A percentile compares a stretch with the other conserved stretches of the same genome.
Evolutionary conservation across 2,113 vertebrate genomes (phyloP).

Genomic region (Pterocles orientalis): DNA sequence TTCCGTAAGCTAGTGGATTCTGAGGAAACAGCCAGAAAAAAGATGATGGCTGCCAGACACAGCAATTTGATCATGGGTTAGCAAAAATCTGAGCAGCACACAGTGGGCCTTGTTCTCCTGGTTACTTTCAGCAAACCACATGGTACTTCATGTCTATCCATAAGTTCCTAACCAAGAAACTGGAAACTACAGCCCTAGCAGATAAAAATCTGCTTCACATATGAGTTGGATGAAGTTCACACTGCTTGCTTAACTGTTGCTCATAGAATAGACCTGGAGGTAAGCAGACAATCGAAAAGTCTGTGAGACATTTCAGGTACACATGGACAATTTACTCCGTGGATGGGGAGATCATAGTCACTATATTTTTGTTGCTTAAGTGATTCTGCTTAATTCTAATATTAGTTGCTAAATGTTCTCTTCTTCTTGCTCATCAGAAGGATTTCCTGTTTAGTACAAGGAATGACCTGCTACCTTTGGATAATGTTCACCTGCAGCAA

Average conservation of each 20-base stretch:
- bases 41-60: neutral
- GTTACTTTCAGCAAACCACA: neutral
- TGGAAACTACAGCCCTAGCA: neutral
- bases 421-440: neutral
- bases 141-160: neutral
- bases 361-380: neutral
- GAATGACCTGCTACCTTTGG: neutral
- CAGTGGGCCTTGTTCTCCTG: neutral
- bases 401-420: neutral
- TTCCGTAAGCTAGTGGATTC: neutral
- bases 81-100: neutral
- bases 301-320: neutral
- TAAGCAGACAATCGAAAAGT: neutral
- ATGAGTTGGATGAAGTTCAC: neutral
- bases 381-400: neutral
- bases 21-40: neutral
- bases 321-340: neutral
- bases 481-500: neutral
- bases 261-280: neutral
- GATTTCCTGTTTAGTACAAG: neutral
- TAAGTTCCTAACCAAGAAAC: neutral
- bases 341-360: neutral
- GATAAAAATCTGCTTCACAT: neutral
- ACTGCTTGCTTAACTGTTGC: neutral
- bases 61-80: neutral